Evolutionary conservation across 30 jellyfish, hydroid and myxozoan species (phyloP), one percentile per base, ranked within the genome.

Genomic region (Clytia hemisphaerica): DNA sequence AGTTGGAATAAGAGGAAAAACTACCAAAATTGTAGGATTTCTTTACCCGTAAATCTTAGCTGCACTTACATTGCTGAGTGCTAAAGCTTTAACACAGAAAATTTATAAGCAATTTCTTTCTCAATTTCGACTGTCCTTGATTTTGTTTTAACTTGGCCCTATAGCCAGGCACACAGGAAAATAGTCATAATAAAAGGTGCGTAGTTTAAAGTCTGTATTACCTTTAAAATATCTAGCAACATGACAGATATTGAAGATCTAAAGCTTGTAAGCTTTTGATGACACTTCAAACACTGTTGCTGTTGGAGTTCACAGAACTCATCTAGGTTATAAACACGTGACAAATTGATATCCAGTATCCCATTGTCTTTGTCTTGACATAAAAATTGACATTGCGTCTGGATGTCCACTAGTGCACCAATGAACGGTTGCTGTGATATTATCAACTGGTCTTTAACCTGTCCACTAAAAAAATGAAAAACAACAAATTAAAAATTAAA

Each of bases 281-380:
- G 45, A 3, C 73, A 80, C 45, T 27, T 22, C 49, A 15, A 55
- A n/a, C 71, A 71, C 29, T 71, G 87, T 32, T 30, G 33, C 48
- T 35, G 31, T 58, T 80, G 86, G 45, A 59, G 31, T 34, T 63
- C 83, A 45, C 85, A 80, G 37, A 80, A 80, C 16, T 72, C 77
- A 37, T 36, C 72, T 50, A 80, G 72, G 16, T 29, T 58, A 37
- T 47, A 22, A 29, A 69, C 18, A 35, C 68, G 76, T 26, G 71
- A 7, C 37, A 61, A 55, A 15, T 32, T 38, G 40, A 67, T 76
- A 4, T 26, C 58, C 19, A 45, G 53, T 6, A 21, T 26, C 64
- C 24, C 33, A 57, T 19, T 27, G 10, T 73, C 80, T 36, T 71
- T 49, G 57, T 78, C 80, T 31, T 62, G 50, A 42, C 94, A 80